Percentiles rank a stretch among this genome's conserved stretches.
Conservation (phyloP, 2,797 vertebrate genomes). For the Oophaga sylvatica region DNA sequence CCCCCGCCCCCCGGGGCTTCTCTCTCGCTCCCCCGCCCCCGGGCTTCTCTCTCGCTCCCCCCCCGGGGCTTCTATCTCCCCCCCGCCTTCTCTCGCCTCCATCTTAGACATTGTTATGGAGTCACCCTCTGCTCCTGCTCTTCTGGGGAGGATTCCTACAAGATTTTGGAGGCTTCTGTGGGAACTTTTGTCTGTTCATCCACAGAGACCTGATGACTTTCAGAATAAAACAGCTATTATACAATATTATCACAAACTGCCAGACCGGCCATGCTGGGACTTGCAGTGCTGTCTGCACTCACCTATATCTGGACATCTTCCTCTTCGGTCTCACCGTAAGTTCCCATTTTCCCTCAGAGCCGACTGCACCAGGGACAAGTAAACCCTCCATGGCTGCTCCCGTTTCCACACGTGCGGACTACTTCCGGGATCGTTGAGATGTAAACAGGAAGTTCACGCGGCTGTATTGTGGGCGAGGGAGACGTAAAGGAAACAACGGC, state of each 20-base stretch:
- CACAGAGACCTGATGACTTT: too few species aligned
- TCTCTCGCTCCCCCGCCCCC: too few species aligned
- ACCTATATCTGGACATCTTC: conserved; percentile 76
- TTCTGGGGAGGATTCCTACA: too few species aligned
- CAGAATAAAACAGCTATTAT: too few species aligned
- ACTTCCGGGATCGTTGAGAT: conserved; percentile 6
- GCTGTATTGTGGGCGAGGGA: background rate
- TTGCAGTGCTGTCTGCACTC: conserved; percentile 46
- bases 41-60: too few species aligned
- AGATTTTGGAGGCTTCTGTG: too few species aligned
- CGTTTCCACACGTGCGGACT: background rate
- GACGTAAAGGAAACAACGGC: rapidly evolving
- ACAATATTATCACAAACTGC: background rate
- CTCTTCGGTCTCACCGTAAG: conserved; percentile 54
- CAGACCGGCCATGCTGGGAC: background rate
- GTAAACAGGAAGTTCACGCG: background rate
- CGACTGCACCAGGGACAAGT: background rate
- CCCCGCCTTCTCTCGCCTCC: too few species aligned
- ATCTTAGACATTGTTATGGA: too few species aligned
- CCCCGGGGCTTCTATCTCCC: too few species aligned
- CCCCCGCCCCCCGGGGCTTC: too few species aligned
- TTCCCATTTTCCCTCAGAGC: background rate
- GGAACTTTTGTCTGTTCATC: too few species aligned
- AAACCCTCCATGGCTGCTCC: conserved; percentile 17
- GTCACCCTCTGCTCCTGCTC: too few species aligned